Conservation (phyloP, 2,797 vertebrate genomes). For the Intellagama lesueurii region DNA sequence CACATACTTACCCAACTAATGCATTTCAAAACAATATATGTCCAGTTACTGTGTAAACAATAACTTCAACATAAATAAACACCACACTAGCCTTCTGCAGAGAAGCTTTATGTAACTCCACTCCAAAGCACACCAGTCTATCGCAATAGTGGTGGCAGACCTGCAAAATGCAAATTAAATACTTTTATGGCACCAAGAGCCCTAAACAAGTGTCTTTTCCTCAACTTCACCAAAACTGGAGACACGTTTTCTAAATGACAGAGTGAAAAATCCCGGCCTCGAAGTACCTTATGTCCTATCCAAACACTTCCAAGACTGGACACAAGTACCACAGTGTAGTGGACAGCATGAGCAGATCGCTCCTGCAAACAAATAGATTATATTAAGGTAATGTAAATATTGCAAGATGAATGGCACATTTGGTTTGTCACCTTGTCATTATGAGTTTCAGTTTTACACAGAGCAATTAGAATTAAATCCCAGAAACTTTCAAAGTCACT, state of each 20-base stretch:
- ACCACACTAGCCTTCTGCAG: too few relatives aligned
- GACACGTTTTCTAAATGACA: neutral
- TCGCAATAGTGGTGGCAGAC: neutral
- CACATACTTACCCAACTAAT: too few relatives aligned
- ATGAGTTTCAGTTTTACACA: constrained; percentile 30
- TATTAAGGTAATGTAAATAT: constrained; percentile 29
- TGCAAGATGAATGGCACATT: neutral
- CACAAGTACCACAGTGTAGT: constrained; percentile 3
- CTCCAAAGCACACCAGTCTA: neutral
- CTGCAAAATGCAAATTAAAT: neutral
- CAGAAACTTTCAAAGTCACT: constrained; percentile 39
- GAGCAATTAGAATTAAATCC: constrained; percentile 22
- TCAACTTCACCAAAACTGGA: neutral
- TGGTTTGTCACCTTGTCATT: constrained; percentile 20
- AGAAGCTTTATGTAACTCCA: too few relatives aligned
- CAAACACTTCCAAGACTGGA: neutral
- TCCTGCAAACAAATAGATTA: neutral
- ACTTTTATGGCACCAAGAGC: neutral
- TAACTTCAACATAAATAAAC: too few relatives aligned
- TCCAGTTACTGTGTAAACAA: too few relatives aligned
- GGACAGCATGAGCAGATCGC: constrained; percentile 12
- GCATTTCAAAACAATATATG: too few relatives aligned
- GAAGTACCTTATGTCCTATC: neutral
- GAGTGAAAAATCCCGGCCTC: neutral
- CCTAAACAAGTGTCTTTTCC: neutral